Conservation (phyloP, 2,113 vertebrate genomes). For the Orthochromis malagaraziensis region DNA sequence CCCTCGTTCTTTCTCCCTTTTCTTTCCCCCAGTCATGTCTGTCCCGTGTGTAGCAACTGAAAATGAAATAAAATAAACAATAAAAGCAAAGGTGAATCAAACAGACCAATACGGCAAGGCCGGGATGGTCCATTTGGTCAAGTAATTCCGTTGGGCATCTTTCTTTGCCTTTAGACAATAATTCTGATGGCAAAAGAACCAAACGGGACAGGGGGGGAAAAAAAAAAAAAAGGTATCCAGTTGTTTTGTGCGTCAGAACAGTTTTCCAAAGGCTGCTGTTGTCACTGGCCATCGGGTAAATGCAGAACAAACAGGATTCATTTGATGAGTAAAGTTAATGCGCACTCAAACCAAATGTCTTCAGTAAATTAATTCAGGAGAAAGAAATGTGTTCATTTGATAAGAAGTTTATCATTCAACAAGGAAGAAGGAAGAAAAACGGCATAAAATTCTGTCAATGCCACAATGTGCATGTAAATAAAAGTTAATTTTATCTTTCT, state of each 20-base stretch:
- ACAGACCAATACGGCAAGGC: no score
- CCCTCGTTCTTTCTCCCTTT: no score
- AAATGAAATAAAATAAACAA: no score
- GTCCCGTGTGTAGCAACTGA: no score
- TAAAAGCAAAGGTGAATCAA: no score
- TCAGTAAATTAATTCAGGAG: not conserved
- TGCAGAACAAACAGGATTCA: not conserved
- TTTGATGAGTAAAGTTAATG: not conserved
- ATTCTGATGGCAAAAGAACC: no score
- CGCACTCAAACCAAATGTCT: not conserved
- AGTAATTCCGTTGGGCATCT: no score
- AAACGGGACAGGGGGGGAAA: accelerated
- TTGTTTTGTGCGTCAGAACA: not conserved
- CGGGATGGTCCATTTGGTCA: no score
- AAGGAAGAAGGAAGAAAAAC: not conserved
- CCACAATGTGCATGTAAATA: not conserved
- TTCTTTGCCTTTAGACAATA: no score
- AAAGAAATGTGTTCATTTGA: not conserved
- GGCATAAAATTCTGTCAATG: not conserved
- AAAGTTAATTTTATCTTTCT: not conserved
- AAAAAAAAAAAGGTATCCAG: not conserved
- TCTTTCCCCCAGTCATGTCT: no score
- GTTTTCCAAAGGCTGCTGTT: not conserved
- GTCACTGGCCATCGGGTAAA: not conserved
- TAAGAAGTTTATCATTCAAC: not conserved